Conservation (phyloP, 1,140 invertebrate species). For the Agraylea sexmaculata region DNA sequence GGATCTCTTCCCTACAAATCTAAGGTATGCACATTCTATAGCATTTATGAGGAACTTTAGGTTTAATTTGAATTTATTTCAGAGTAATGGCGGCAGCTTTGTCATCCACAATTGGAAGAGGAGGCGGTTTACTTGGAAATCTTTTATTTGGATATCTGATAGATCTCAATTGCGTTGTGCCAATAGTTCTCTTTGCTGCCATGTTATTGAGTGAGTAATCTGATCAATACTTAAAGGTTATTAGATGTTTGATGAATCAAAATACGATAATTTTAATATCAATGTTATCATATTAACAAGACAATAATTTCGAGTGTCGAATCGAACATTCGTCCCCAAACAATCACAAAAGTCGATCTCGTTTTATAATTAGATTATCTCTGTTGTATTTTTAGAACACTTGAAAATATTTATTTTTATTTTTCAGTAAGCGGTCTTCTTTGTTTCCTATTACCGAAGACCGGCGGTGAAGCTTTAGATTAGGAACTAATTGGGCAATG, state of each 20-base stretch:
- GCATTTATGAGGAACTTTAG: not conserved
- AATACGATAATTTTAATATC: not conserved
- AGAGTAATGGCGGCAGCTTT: slow-evolving; percentile 67
- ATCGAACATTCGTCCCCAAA: too few relatives aligned
- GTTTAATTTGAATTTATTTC: slow-evolving; percentile 13
- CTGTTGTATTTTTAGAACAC: not conserved
- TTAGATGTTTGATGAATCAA: not conserved
- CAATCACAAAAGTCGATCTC: too few relatives aligned
- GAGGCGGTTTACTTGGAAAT: slow-evolving; percentile 56
- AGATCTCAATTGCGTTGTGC: slow-evolving; percentile 58
- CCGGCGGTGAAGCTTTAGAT: slow-evolving; percentile 52
- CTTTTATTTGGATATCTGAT: slow-evolving; percentile 58
- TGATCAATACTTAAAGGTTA: not conserved
- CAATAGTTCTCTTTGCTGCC: slow-evolving; percentile 52
- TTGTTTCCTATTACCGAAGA: slow-evolving; percentile 53
- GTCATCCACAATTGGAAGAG: slow-evolving; percentile 57
- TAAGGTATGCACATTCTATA: slow-evolving; percentile 42
- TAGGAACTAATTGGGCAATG: slow-evolving; percentile 35
- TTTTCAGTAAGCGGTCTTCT: slow-evolving; percentile 52
- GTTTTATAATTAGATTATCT: too few relatives aligned
- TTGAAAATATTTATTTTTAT: slow-evolving; percentile 18
- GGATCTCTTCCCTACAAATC: slow-evolving; percentile 65
- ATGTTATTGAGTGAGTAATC: slow-evolving; percentile 53
- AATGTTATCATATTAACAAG: too few relatives aligned
- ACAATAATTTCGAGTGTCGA: too few relatives aligned